Percentiles rank a stretch among this genome's conserved stretches.
Evolutionary conservation across 2,888 invertebrate species (phyloP).

Genomic region (Lepidochitona cinerea): DNA sequence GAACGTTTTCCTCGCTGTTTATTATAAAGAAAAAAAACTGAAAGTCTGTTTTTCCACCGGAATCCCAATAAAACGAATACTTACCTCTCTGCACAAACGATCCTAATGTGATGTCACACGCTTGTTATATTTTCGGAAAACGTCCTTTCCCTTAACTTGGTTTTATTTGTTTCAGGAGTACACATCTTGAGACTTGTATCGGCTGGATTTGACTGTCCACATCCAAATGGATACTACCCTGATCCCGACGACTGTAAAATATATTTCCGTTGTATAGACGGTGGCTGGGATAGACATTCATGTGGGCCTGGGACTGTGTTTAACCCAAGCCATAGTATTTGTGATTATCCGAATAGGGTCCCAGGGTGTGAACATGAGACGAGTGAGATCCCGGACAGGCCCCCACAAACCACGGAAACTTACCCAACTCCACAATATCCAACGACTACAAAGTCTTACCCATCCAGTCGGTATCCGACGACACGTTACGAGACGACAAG

Average conservation of each 20-base stretch:
- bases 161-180: neutral
- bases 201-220: neutral
- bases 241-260: neutral
- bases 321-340: neutral
- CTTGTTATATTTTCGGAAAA: too few relatives aligned
- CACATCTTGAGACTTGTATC: neutral
- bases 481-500: neutral
- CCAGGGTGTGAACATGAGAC: neutral
- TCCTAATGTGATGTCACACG: too few relatives aligned
- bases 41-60: too few relatives aligned
- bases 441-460: neutral
- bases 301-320: neutral
- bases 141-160: too few relatives aligned
- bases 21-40: too few relatives aligned
- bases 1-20: too few relatives aligned
- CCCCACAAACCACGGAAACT: neutral
- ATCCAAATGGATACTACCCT: neutral
- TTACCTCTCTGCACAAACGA: too few relatives aligned
- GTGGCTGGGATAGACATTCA: neutral
- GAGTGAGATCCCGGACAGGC: neutral
- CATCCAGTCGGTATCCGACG: neutral
- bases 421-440: neutral
- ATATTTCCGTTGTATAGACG: neutral
- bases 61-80: too few relatives aligned
- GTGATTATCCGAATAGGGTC: neutral